Evolutionary conservation across 1,140 invertebrate genomes (phyloP), one percentile per base, ranked within the genome.

Genomic region (Sinella curviseta): DNA sequence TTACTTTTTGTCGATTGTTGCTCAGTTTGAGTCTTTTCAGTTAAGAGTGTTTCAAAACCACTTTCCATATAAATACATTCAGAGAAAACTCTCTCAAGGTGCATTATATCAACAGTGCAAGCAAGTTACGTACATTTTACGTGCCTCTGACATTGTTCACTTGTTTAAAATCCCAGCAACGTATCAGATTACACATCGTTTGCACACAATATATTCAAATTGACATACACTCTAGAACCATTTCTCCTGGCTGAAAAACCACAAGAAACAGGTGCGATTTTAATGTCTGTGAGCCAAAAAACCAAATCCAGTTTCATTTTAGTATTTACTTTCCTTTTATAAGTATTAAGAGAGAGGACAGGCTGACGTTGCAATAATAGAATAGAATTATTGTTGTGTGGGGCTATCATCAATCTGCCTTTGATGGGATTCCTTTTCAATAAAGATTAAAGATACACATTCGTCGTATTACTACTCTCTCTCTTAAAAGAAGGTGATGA

Each of bases 331-430:
- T 48, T 48, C 39, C 39, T 48, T 48, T 48, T 48, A n/a, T n/a
- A 20, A 48, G 39, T 48, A 48, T 48, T 8, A 20, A 48, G 39
- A 8, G 20, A 20, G 8, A 48, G 39, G 39, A 48, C 20, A 20
- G 39, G 39, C 39, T 48, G 39, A 48, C 39, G 20, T 48, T 48
- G 39, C 39, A 48, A 48, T 48, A 48, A 48, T 48, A 8, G 8
- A 48, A 48, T n/a, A 48, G 20, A 48, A 12, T 8, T 48, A 20
- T 48, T 48, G 8, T 48, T 48, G 8, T 48, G 39, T 48, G 39
- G 8, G 39, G 24, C 57, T 60, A 60, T 60, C 57, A 60, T 60
- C 57, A 60, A 60, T 60, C 57, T 60, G 57, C 4, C 57, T 60
- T 20, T 48, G 39, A 48, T 48, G 39, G 39, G 39, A 48, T 12